These are phyloP conservation scores for Falcunculus frontatus DNA, from an alignment of 2,113 vertebrate species.

Conservation along the genomic window DNA sequence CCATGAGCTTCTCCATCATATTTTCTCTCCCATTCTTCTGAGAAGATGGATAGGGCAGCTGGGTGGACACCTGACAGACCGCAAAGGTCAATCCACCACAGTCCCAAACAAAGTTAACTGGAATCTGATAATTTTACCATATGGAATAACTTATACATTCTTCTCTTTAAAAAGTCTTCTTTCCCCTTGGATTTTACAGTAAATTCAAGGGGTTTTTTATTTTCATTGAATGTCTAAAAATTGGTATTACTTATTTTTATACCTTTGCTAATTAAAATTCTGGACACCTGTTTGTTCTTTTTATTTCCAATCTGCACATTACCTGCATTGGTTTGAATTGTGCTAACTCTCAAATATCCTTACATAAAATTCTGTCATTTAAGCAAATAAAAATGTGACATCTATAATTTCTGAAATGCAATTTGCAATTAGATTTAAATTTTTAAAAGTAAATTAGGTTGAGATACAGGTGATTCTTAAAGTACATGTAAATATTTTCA, in stretches of 20 bases:
- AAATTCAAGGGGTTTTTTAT: not conserved
- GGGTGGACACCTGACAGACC: not conserved
- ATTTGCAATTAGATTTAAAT: constrained; percentile 20
- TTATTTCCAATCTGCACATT: not conserved
- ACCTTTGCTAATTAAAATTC: not conserved
- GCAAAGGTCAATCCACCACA: not conserved
- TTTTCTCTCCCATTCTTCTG: not conserved
- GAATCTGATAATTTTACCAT: not conserved
- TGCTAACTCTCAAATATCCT: not conserved
- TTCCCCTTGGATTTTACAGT: not conserved
- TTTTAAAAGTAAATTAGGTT: constrained; percentile 6
- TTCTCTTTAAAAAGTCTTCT: not conserved
- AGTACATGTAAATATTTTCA: constrained; percentile 54
- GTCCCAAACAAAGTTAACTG: not conserved
- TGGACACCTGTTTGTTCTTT: not conserved
- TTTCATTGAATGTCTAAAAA: not conserved
- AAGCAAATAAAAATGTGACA: constrained; percentile 27
- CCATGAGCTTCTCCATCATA: not conserved
- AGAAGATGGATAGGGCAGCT: not conserved
- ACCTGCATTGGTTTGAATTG: not conserved
- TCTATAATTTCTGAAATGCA: constrained; percentile 8
- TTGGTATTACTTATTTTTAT: not conserved
- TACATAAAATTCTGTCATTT: not conserved
- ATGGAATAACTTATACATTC: not conserved
- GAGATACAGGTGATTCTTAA: constrained; percentile 19